A percentile compares a stretch with the other conserved stretches of the same genome.
phyloP scores from a whole-genome alignment of 2,888 invertebrate species.

The Lasius platythorax region DNA sequence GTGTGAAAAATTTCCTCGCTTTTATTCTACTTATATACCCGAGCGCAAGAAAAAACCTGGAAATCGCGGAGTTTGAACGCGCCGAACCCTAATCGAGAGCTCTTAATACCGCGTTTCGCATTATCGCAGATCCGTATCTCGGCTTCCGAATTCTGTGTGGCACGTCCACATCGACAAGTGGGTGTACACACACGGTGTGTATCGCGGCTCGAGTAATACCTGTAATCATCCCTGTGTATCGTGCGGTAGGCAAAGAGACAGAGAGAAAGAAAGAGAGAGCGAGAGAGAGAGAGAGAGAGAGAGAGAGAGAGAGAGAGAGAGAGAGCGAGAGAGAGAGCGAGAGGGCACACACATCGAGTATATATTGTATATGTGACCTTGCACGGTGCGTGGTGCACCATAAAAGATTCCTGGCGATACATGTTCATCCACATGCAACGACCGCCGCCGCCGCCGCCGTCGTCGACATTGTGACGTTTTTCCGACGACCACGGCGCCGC shows the following conservation, averaged over 20 bases:
- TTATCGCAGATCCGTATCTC: constrained; percentile 22
- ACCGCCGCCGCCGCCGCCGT: neutral
- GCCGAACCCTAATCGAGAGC: neutral
- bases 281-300: neutral
- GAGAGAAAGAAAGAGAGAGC: neutral
- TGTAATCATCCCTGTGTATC: constrained; percentile 55
- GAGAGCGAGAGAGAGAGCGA: neutral
- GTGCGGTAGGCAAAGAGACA: neutral
- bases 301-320: neutral
- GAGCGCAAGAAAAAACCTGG: neutral
- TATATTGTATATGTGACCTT: constrained; percentile 38
- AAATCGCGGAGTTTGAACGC: neutral
- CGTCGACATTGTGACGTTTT: constrained; percentile 52
- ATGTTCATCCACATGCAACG: constrained; percentile 47
- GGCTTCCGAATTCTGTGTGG: constrained; percentile 45
- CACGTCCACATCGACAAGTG: constrained; percentile 36
- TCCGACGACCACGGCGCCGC: constrained; percentile 46
- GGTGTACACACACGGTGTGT: neutral
- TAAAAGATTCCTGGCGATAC: constrained; percentile 46
- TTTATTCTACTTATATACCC: neutral
- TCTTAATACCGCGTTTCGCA: neutral
- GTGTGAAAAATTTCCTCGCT: neutral
- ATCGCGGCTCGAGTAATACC: constrained; percentile 49
- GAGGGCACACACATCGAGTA: neutral
- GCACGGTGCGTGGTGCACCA: constrained; percentile 54